phyloP scores from a whole-genome alignment of 2,888 invertebrate genomes.

The Smittia aterrima region DNA sequence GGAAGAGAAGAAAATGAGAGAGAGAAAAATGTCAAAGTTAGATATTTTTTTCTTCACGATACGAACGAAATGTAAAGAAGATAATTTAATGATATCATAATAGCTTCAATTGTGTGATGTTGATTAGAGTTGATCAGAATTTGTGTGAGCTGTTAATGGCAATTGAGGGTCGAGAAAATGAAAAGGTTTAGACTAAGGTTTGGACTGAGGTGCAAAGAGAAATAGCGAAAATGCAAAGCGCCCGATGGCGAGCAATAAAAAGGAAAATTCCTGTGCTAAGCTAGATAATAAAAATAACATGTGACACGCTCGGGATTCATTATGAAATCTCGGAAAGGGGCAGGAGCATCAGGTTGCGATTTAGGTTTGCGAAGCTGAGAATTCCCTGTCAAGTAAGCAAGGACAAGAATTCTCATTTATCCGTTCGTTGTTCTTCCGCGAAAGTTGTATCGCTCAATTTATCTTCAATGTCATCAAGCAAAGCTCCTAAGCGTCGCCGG shows the following conservation, averaged over 20 bases:
- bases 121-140: conserved; percentile 6
- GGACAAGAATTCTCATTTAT: no score
- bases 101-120: background rate
- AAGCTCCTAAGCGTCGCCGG: background rate
- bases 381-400: background rate
- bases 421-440: no score
- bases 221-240: background rate
- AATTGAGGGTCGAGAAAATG: background rate
- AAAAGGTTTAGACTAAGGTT: background rate
- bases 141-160: background rate
- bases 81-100: background rate
- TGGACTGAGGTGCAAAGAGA: background rate
- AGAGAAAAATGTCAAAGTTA: background rate
- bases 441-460: background rate
- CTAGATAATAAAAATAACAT: background rate
- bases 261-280: background rate
- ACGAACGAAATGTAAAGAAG: background rate
- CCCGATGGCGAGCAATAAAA: background rate
- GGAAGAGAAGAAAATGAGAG: background rate
- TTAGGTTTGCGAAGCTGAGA: background rate
- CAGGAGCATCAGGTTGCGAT: background rate
- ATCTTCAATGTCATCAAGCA: background rate
- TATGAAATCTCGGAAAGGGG: background rate
- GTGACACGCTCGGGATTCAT: background rate
- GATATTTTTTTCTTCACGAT: background rate